A percentile compares a stretch with the other conserved stretches of the same genome.
Conservation (phyloP, 2,888 invertebrate genomes). For the Cloeon dipterum region DNA sequence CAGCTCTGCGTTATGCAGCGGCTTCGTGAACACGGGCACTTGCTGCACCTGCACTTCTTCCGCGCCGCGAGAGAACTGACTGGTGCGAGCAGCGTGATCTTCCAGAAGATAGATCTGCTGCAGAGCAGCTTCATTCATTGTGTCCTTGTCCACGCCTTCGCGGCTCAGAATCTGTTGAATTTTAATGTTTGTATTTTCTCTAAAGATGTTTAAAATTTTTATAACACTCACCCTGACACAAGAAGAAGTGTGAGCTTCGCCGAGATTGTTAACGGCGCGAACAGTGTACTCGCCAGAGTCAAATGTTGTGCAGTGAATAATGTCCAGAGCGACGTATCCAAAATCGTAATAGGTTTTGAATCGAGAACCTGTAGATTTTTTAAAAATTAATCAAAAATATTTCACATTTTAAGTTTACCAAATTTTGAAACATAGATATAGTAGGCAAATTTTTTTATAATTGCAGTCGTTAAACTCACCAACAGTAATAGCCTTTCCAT, state of each 20-base stretch:
- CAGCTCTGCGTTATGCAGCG: constrained; percentile 73
- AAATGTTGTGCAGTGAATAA: constrained; percentile 76
- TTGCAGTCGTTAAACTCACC: constrained; percentile 20
- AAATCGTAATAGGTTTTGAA: constrained; percentile 93
- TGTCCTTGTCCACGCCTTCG: constrained; percentile 65
- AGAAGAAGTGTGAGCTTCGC: constrained; percentile 76
- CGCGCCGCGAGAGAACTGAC: constrained; percentile 26
- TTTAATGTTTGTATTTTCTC: not conserved
- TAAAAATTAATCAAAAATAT: constrained; percentile 1
- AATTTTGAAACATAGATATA: not conserved
- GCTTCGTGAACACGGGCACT: constrained; percentile 68
- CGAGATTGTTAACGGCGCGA: constrained; percentile 78
- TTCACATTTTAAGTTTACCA: not conserved
- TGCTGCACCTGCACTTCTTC: constrained; percentile 62
- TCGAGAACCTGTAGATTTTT: constrained; percentile 30
- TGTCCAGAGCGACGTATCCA: constrained; percentile 90
- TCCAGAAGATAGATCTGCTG: constrained; percentile 83
- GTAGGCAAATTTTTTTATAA: not conserved
- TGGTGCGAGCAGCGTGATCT: constrained; percentile 41
- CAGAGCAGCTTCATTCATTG: constrained; percentile 76
- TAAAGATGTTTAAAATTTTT: not conserved
- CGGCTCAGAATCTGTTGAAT: constrained; percentile 35
- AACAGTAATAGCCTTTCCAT: constrained; percentile 69
- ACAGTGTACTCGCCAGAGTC: constrained; percentile 93
- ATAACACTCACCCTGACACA: constrained; percentile 43